Conservation (phyloP, 2,113 vertebrate species). For the Antigone vipio region DNA sequence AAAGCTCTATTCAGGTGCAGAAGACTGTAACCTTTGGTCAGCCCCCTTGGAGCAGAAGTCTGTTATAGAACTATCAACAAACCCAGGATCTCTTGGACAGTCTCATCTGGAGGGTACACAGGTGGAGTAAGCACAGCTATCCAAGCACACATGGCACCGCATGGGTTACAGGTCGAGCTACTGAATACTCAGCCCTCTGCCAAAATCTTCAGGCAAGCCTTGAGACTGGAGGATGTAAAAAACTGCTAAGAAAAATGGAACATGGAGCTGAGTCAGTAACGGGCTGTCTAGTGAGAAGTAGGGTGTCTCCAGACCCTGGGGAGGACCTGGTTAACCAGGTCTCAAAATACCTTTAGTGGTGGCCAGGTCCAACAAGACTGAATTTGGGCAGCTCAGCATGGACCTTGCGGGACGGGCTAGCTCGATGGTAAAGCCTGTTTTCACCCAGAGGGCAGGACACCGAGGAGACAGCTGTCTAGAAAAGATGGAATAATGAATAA, state of each 20-base stretch:
- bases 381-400: background rate
- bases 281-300: background rate
- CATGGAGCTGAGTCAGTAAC: background rate
- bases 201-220: background rate
- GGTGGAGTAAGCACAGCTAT: fast-evolving
- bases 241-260: background rate
- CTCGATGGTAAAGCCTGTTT: background rate
- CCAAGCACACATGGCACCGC: background rate
- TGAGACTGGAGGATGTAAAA: background rate
- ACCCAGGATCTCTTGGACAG: background rate
- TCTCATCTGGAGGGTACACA: background rate
- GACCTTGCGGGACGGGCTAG: background rate
- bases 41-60: background rate
- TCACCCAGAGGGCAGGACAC: background rate
- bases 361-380: background rate
- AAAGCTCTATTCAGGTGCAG: background rate
- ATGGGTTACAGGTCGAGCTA: fast-evolving
- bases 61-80: background rate
- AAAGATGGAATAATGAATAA: background rate
- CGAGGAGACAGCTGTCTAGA: background rate
- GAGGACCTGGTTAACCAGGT: background rate
- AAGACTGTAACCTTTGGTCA: background rate
- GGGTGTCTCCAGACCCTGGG: background rate
- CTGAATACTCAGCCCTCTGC: background rate
- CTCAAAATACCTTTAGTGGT: background rate